Percentiles rank a stretch among this genome's conserved stretches.
phyloP scores from a whole-genome alignment of 2,888 invertebrate genomes.

The Buathra laborator region DNA sequence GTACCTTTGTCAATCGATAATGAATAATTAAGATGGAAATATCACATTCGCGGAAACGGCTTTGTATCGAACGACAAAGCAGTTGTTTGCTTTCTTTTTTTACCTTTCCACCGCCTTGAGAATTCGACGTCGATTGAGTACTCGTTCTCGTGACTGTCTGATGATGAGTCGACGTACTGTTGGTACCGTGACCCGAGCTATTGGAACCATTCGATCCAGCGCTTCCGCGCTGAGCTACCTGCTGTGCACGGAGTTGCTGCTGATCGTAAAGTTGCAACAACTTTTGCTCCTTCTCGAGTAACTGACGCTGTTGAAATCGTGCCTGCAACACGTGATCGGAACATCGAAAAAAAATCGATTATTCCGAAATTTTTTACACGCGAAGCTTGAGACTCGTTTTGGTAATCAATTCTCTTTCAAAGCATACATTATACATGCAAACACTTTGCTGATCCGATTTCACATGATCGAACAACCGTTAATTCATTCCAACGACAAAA shows the following conservation, averaged over 20 bases:
- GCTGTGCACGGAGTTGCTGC: conserved; percentile 89
- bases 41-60: too few relatives aligned
- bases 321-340: conserved; percentile 87
- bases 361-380: not conserved
- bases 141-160: conserved; percentile 77
- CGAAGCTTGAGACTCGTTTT: not conserved
- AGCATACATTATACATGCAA: not conserved
- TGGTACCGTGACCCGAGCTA: conserved; percentile 76
- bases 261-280: conserved; percentile 90
- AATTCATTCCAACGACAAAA: conserved; percentile 11
- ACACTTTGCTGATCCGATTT: conserved; percentile 18
- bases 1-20: conserved; percentile 86
- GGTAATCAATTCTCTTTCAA: not conserved
- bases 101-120: conserved; percentile 81
- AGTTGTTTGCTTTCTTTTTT: not conserved
- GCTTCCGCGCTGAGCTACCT: conserved; percentile 86
- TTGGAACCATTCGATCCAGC: conserved; percentile 85
- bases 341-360: conserved; percentile 30
- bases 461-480: not conserved
- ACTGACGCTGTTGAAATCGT: conserved; percentile 93
- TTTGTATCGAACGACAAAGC: not conserved
- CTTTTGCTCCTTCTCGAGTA: conserved; percentile 93
- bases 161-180: conserved; percentile 72
- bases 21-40: not conserved
- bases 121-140: conserved; percentile 76